Base-by-base conservation (phyloP, 2,113 vertebrate species). In the Tenrec ecaudatus region DNA sequence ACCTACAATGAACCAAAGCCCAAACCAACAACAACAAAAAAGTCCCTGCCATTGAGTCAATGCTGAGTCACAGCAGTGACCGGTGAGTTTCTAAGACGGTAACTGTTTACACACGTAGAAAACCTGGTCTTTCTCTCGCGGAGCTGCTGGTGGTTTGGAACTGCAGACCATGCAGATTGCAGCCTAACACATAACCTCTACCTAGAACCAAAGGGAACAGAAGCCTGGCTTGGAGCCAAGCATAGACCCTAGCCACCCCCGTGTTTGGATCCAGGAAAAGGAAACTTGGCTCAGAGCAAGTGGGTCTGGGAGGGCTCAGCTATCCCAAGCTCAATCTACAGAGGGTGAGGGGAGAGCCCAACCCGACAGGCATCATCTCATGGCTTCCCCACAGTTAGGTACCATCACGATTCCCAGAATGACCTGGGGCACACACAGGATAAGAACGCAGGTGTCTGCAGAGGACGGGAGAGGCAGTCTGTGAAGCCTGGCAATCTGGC, bases 341-440 rank as follows among this genome's bases (percentile, higher is more conserved):
- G 47, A 33, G 33, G 33, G 3, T 0, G 0, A 14, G 43, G 1
- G 47, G 2, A n/a, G 12, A 58, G n/a, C 47, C 11, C 0, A 4
- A 6, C 17, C 62, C 36, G 17, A 4, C 2, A 14, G 71, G 38
- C 38, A 31, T 25, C 31, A 0, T 64, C 68, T 17, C 62, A 6
- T 23, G 36, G 38, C 11, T 14, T 19, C 68, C 80, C 58, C 76
- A 22, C 58, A 3, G 66, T 31, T 22, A 53, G 64, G 33, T 31
- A 9, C 3, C 31, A 40, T 27, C 19, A 22, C 9, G 6, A 12
- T 43, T 23, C 43, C 78, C 33, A 60, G 11, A 86, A 53, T 3
- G 27, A 60, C 62, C 12, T 69, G 38, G 92, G 58, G 20, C 20
- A 1, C n/a, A 14, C 2, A 31, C 0, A n/a, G 15, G 29, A 17